These are phyloP conservation scores for Varanus komodoensis DNA, from an alignment of 2,113 vertebrate genomes.

Conservation along the genomic window DNA sequence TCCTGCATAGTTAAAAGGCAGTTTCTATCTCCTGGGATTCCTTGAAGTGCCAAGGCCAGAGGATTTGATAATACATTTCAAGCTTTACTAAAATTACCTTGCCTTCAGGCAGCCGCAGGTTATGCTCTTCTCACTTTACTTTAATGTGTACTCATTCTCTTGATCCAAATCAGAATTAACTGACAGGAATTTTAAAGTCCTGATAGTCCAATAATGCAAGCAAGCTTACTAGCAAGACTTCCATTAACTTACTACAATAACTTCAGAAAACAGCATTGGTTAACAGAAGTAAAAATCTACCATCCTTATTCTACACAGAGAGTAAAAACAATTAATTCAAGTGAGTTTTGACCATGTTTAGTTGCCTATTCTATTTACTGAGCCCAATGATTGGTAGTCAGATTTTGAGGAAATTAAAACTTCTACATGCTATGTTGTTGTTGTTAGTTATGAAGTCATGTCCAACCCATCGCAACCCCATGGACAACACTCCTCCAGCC, in stretches of 20 bases:
- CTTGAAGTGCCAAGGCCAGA: constrained; percentile 27
- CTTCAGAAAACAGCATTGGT: constrained; percentile 20
- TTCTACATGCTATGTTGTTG: neutral
- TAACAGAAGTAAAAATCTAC: neutral
- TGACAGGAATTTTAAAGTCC: constrained; percentile 14
- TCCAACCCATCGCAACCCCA: too few relatives aligned
- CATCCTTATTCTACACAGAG: neutral
- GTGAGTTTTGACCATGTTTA: neutral
- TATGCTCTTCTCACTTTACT: constrained; percentile 9
- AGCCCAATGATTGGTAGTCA: neutral
- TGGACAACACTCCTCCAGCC: too few relatives aligned
- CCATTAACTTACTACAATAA: neutral
- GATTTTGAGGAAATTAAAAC: neutral
- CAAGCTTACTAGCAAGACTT: neutral
- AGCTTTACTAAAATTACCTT: constrained; percentile 6
- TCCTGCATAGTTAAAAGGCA: neutral
- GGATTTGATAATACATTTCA: neutral
- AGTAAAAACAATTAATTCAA: neutral
- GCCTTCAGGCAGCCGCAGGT: constrained; percentile 20
- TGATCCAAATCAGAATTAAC: constrained; percentile 23
- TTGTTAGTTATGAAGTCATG: too few relatives aligned
- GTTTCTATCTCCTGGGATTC: constrained; percentile 22
- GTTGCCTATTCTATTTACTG: neutral
- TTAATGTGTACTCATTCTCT: constrained; percentile 12
- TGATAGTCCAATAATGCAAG: neutral